Conservation (phyloP, 2,888 invertebrate species). For the Drosophila hamatofila region DNA sequence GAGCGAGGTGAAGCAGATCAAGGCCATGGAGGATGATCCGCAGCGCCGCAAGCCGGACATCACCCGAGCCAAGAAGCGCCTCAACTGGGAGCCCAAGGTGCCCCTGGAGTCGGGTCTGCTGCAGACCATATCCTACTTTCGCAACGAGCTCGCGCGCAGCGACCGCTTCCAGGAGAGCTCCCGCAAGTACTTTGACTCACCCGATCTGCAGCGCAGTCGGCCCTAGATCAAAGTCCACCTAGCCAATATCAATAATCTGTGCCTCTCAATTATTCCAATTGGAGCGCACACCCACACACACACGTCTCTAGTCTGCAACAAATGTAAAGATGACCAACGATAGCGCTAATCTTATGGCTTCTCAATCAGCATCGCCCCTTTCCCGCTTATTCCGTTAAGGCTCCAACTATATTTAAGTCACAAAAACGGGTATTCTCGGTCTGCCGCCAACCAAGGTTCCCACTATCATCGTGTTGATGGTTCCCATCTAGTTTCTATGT, state of each 20-base stretch:
- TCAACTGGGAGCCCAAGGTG: slow-evolving; percentile 97
- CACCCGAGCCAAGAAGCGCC: slow-evolving; percentile 91
- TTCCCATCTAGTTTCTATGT: slow-evolving; percentile 1
- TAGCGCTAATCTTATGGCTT: slow-evolving; percentile 60
- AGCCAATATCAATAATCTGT: slow-evolving; percentile 26
- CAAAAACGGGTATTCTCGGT: slow-evolving; percentile 2
- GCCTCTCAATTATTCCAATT: slow-evolving; percentile 59
- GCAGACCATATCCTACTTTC: slow-evolving; percentile 97
- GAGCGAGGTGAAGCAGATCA: slow-evolving; percentile 92
- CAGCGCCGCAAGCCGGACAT: slow-evolving; percentile 98
- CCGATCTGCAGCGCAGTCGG: slow-evolving; percentile 73
- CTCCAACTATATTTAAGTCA: slow-evolving; percentile 7
- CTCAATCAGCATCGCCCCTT: background rate
- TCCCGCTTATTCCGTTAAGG: slow-evolving; percentile 8
- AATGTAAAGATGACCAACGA: slow-evolving; percentile 77
- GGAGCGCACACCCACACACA: slow-evolving; percentile 39
- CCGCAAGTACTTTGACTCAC: slow-evolving; percentile 83
- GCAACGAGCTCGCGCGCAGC: slow-evolving; percentile 91
- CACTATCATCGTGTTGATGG: slow-evolving; percentile 9
- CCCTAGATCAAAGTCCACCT: slow-evolving; percentile 28
- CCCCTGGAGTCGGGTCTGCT: slow-evolving; percentile 94
- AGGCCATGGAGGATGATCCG: slow-evolving; percentile 98
- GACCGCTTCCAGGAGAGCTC: slow-evolving; percentile 84
- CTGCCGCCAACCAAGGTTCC: background rate
- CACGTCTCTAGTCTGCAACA: slow-evolving; percentile 75